These are phyloP conservation scores for Sus scrofa DNA, from an alignment of 2,113 vertebrate genomes.

Conservation along the genomic window DNA sequence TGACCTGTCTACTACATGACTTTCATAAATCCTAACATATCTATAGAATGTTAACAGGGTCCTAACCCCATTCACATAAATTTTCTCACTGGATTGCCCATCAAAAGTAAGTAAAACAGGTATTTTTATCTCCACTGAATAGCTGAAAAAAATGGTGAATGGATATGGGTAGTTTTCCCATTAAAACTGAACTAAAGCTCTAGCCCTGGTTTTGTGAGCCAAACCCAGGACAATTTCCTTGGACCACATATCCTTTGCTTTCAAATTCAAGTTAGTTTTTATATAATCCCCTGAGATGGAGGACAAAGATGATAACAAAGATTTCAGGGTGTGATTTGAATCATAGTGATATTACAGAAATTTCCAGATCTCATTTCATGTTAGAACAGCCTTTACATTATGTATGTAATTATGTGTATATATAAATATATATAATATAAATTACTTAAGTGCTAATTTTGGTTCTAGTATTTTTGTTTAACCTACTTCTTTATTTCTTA, in stretches of 20 bases:
- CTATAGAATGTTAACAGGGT: background rate
- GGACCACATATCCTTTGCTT: background rate
- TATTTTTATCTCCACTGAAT: background rate
- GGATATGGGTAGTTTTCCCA: background rate
- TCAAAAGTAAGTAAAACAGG: background rate
- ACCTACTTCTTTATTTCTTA: background rate
- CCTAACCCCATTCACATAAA: background rate
- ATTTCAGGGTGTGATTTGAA: background rate
- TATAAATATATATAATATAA: background rate
- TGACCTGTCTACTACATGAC: constrained; percentile 55
- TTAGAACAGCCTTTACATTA: background rate
- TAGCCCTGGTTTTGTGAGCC: fast-evolving
- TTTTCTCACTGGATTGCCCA: background rate
- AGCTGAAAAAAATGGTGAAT: background rate
- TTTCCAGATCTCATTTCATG: background rate
- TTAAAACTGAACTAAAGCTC: background rate
- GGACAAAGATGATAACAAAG: background rate
- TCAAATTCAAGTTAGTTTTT: background rate
- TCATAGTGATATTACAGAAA: background rate
- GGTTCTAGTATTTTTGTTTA: background rate
- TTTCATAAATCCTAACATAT: background rate
- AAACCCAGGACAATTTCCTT: background rate
- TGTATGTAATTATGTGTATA: background rate
- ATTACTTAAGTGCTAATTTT: background rate
- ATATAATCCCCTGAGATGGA: background rate